phyloP scores from a whole-genome alignment of 1,140 invertebrate species.

The Bombus superbus region DNA sequence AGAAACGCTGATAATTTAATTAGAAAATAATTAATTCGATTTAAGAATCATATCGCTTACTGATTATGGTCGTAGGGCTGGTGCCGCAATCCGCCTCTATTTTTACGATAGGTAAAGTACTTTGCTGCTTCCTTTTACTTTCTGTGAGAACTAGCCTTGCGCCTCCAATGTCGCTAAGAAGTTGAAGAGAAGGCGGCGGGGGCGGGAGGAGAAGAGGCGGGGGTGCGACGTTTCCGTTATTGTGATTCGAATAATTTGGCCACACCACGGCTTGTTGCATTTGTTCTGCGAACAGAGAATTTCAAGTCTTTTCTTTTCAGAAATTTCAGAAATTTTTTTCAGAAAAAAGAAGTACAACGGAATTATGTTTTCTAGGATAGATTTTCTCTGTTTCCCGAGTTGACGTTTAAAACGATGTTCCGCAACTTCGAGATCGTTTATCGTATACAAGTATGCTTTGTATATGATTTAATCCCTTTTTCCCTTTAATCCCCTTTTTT shows the following conservation, averaged over 20 bases:
- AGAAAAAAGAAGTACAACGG: too few species aligned
- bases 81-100: constrained; percentile 85
- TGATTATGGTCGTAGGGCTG: constrained; percentile 79
- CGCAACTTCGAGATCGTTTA: too few species aligned
- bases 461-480: too few species aligned
- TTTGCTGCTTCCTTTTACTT: constrained; percentile 85
- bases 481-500: too few species aligned
- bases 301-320: background rate
- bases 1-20: background rate
- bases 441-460: too few species aligned
- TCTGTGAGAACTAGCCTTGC: constrained; percentile 79
- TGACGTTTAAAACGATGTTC: too few species aligned
- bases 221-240: constrained; percentile 75
- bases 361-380: too few species aligned
- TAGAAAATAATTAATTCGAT: background rate
- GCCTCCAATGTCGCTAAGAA: constrained; percentile 84
- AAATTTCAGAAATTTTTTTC: too few species aligned
- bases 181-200: constrained; percentile 85
- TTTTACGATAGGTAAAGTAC: constrained; percentile 86
- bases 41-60: constrained; percentile 58
- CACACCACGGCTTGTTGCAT: constrained; percentile 90
- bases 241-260: constrained; percentile 85
- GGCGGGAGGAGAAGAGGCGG: constrained; percentile 84
- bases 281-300: constrained; percentile 84
- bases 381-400: too few species aligned